Evolutionary conservation across 2,113 vertebrate genomes (phyloP).

Genomic region (Sterna hirundo): DNA sequence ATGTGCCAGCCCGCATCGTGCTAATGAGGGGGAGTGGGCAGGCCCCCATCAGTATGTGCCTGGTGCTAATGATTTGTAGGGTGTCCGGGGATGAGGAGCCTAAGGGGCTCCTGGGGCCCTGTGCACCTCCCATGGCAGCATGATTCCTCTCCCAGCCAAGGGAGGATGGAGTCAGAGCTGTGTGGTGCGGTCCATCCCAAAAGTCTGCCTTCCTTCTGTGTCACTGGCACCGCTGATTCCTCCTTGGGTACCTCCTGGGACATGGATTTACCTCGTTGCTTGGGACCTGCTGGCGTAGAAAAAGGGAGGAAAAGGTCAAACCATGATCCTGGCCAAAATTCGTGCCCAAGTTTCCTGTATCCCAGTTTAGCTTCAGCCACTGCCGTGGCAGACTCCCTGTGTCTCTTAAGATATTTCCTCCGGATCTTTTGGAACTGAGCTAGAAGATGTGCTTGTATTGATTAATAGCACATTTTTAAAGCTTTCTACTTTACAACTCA

Average conservation of each 20-base stretch:
- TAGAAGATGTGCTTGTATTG: not conserved
- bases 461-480: not conserved
- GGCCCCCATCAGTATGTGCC: rapidly evolving
- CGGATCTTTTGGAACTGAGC: not conserved
- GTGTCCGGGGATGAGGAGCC: rapidly evolving
- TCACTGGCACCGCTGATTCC: not conserved
- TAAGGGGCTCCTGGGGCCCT: not conserved
- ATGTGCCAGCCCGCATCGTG: not conserved
- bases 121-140: not conserved
- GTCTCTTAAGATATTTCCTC: not conserved
- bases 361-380: not conserved
- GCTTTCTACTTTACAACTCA: not conserved
- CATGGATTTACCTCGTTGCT: not conserved
- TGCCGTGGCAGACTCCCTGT: rapidly evolving
- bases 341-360: not conserved
- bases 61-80: not conserved
- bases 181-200: not conserved
- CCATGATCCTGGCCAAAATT: not conserved
- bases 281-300: not conserved
- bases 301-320: not conserved
- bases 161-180: not conserved
- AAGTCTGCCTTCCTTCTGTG: not conserved
- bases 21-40: not conserved
- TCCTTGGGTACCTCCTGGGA: not conserved
- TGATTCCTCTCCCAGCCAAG: not conserved